These are phyloP conservation scores for Lophotriccus pileatus DNA, from an alignment of 2,797 vertebrate species.

Conservation along the genomic window DNA sequence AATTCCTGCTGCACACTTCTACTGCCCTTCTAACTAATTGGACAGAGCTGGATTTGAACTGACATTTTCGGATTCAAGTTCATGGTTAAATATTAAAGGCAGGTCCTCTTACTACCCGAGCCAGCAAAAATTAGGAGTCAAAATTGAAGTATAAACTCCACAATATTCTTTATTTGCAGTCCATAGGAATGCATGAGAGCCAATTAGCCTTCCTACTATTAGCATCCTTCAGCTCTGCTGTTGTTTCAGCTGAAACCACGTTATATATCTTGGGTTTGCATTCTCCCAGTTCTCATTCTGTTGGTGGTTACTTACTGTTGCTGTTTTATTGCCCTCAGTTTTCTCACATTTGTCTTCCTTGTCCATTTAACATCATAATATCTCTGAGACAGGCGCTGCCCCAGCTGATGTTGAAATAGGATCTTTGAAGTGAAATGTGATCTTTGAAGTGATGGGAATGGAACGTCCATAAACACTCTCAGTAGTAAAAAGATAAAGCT, in stretches of 20 bases:
- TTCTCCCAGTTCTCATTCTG: neutral
- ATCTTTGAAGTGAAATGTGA: neutral
- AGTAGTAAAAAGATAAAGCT: neutral
- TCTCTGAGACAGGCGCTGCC: neutral
- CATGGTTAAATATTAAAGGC: neutral
- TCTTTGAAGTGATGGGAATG: neutral
- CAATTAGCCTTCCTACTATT: neutral
- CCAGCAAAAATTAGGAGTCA: neutral
- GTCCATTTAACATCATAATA: neutral
- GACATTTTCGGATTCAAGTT: neutral
- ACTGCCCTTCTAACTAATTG: neutral
- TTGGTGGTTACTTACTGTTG: neutral
- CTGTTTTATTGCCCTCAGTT: neutral
- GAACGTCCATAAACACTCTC: neutral
- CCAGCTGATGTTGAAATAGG: neutral
- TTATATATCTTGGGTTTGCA: neutral
- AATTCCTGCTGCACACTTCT: neutral
- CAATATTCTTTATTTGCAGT: neutral
- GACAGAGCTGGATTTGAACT: neutral
- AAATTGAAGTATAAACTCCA: neutral
- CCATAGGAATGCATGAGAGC: neutral
- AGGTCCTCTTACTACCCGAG: neutral
- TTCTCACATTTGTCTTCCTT: slow-evolving; percentile 1
- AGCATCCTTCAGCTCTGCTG: neutral
- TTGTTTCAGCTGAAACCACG: neutral